Conservation (phyloP, 2,113 vertebrate genomes). For the Paracanthobrama guichenoti region DNA sequence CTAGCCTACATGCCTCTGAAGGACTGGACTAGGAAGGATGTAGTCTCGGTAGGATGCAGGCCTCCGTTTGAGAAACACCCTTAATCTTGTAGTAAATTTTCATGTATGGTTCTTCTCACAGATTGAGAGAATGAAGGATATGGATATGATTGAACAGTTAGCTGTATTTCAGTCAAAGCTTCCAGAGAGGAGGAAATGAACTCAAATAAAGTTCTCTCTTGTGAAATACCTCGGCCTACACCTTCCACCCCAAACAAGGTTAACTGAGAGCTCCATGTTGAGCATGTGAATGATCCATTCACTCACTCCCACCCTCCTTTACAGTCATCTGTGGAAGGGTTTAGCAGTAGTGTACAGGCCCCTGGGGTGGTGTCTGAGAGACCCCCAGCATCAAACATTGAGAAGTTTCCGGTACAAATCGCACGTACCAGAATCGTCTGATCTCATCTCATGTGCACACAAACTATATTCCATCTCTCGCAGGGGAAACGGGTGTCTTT, state of each 20-base stretch:
- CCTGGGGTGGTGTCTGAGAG: constrained; percentile 53
- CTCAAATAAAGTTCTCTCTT: constrained; percentile 18
- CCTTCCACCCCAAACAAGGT: constrained; percentile 24
- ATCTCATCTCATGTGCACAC: constrained; percentile 30
- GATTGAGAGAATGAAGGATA: not conserved
- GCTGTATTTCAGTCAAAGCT: not conserved
- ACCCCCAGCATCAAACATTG: constrained; percentile 61
- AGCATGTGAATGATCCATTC: constrained; percentile 40
- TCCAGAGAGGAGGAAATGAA: constrained; percentile 1
- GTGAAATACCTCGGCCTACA: not conserved
- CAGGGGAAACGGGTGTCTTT: not conserved
- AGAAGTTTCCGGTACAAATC: constrained; percentile 48
- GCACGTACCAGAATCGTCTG: constrained; percentile 21
- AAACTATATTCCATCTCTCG: constrained; percentile 46
- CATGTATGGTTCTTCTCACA: not conserved
- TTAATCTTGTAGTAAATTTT: not conserved
- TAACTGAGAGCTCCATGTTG: not conserved
- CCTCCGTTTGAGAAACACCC: too few species aligned
- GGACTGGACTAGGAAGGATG: too few species aligned
- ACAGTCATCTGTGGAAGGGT: constrained; percentile 67
- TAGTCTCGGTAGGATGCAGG: too few species aligned
- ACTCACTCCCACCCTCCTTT: constrained; percentile 45
- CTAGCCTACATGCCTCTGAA: too few species aligned
- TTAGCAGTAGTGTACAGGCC: constrained; percentile 58
- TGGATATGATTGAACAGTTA: not conserved